Base-by-base conservation (phyloP, 2,888 invertebrate genomes). In the Sarcophaga carnaria region DNA sequence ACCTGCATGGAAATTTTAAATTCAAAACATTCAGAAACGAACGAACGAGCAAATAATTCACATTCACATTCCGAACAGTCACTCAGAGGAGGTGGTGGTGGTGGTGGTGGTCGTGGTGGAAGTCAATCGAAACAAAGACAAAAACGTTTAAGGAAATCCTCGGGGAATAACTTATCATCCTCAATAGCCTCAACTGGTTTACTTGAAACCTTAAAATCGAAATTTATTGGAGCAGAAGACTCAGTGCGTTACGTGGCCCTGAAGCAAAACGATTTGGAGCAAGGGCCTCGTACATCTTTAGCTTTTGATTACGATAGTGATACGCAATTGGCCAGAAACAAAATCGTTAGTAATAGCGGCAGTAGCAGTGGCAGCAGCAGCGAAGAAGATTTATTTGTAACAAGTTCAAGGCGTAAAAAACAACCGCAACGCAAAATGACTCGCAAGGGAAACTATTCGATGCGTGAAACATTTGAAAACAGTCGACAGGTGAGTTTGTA, bases 321-420 rank as follows among this genome's bases (percentile, higher is more conserved):
- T 72, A 49, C 49, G n/a, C 72, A 72, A 27, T 54, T 37, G 14
- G 49, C 3, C 14, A 47, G 22, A 14, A 79, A 8, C 37, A 47
- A 27, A 14, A 79, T 4, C 49, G 54, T 59, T 62, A 78, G 66
- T 20, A 49, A 72, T n/a, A 66, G 78, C 6, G 81, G 60, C 10
- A 64, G 84, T 67, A 79, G 77, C 59, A 88, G 80, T 25, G 88
- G 78, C 64, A 88, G 87, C 62, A 89, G 88, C 84, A 92, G 91
- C 81, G 89, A 89, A n/a, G 92, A 92, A 70, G 90, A 92, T 89
- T 85, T 92, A 10, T 92, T 91, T 66, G 86, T 83, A 47, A 72
- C 77, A n/a, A 80, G 78, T 54, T 88, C 89, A 11, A 89, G 88
- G 4, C 83, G 89, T 10, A 89, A 90, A 25, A 85, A 90, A 25